Percentiles rank a stretch among this genome's conserved stretches.
phyloP scores from a whole-genome alignment of 2,797 vertebrate species.

The Anolis apletophallus region DNA sequence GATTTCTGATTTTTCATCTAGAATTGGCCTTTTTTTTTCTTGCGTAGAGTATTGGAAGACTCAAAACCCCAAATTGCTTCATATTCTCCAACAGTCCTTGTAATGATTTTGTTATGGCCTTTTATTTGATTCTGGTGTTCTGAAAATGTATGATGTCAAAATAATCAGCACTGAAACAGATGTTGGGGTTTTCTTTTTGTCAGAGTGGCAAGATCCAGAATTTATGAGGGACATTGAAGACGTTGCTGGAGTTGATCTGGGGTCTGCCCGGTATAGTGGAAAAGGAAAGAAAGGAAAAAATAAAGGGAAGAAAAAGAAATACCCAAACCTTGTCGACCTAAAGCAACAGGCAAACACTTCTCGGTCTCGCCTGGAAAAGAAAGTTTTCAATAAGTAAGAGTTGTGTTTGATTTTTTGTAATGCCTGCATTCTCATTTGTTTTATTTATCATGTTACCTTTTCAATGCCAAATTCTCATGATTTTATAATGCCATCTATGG shows the following conservation, averaged over 20 bases:
- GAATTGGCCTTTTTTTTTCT: not conserved
- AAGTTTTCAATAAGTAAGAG: conserved; percentile 93
- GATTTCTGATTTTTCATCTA: not conserved
- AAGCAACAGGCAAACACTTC: conserved; percentile 86
- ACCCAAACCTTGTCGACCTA: conserved; percentile 90
- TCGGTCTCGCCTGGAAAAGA: conserved; percentile 88
- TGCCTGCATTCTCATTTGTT: not conserved
- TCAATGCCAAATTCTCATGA: not conserved
- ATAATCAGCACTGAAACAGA: rapidly evolving
- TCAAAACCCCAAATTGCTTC: not conserved
- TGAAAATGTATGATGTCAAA: not conserved
- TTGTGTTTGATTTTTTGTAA: not conserved
- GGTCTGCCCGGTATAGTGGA: conserved; percentile 78
- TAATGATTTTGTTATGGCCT: not conserved
- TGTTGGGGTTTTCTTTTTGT: conserved; percentile 23
- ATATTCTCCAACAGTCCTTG: not conserved
- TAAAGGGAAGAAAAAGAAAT: conserved; percentile 84
- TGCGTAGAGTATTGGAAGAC: no score
- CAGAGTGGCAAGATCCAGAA: conserved; percentile 91
- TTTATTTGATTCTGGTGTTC: not conserved
- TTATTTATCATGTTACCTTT: not conserved
- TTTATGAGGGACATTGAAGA: conserved; percentile 93
- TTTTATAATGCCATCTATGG: no score
- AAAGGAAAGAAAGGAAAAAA: conserved; percentile 80
- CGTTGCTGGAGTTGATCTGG: conserved; percentile 89